Conservation (phyloP, 1,140 invertebrate genomes). For the Heterodera carotae region DNA sequence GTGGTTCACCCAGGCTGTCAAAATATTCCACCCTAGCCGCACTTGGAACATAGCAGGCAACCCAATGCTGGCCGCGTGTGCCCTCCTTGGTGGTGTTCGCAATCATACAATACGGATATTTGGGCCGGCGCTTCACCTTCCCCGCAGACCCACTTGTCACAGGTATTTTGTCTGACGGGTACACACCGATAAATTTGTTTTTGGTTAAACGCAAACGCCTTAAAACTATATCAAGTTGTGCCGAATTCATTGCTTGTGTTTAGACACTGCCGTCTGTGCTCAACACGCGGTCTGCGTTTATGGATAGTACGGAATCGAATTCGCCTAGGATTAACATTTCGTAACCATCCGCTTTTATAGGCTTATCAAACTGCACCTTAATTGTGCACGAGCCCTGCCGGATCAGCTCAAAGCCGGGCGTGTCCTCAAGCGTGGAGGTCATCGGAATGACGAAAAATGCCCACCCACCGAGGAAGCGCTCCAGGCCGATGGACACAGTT, state of each 20-base stretch:
- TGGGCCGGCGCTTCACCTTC: no score
- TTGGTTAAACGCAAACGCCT: not conserved
- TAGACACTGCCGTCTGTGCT: constrained; percentile 34
- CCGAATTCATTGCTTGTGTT: constrained; percentile 34
- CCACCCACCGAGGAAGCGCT: constrained; percentile 32
- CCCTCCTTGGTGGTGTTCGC: constrained; percentile 13
- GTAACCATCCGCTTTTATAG: constrained; percentile 11
- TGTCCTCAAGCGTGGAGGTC: constrained; percentile 30
- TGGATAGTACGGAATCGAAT: constrained; percentile 38
- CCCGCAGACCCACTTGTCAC: no score
- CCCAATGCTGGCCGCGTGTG: constrained; percentile 17
- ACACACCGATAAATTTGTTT: constrained; percentile 27
- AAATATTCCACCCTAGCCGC: constrained; percentile 18
- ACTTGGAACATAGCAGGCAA: not conserved
- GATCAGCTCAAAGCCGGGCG: constrained; percentile 33
- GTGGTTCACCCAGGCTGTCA: constrained; percentile 13
- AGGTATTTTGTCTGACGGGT: constrained; percentile 26
- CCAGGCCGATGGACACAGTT: constrained; percentile 31
- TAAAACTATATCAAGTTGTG: constrained; percentile 17
- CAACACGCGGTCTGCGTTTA: constrained; percentile 30
- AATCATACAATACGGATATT: constrained; percentile 27
- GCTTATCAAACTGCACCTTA: not conserved
- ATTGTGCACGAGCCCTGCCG: constrained; percentile 32
- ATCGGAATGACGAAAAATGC: constrained; percentile 39
- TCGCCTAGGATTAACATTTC: constrained; percentile 36